Conservation (phyloP, 2,888 invertebrate species). For the Alsophila aescularia region DNA sequence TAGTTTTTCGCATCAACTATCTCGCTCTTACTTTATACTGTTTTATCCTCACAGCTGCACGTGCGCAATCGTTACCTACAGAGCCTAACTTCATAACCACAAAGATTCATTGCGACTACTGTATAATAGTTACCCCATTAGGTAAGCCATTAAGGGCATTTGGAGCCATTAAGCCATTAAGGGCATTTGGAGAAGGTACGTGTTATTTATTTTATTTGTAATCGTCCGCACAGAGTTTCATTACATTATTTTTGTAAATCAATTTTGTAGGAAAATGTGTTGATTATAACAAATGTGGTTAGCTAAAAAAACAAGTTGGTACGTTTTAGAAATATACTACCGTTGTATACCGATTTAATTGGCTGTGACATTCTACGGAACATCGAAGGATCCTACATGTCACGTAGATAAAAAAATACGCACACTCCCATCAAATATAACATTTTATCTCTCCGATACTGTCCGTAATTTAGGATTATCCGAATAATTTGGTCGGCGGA, state of each 20-base stretch:
- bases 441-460: conserved; percentile 9
- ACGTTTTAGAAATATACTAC: not conserved
- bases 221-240: not conserved
- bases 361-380: conserved; percentile 4
- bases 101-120: too few relatives aligned
- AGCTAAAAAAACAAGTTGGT: not conserved
- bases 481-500: conserved; percentile 8
- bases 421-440: conserved; percentile 9
- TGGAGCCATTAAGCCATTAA: too few relatives aligned
- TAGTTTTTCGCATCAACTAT: too few relatives aligned
- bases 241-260: not conserved
- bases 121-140: too few relatives aligned
- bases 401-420: conserved; percentile 10
- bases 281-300: not conserved
- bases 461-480: conserved; percentile 14
- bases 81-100: too few relatives aligned
- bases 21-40: too few relatives aligned
- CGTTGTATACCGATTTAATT: conserved; percentile 4
- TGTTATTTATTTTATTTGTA: not conserved
- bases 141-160: too few relatives aligned
- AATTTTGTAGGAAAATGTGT: not conserved
- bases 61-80: too few relatives aligned
- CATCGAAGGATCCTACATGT: not conserved
- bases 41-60: too few relatives aligned
- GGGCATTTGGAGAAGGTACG: not conserved